Percentiles rank a stretch among this genome's conserved stretches.
Conservation (phyloP, 2,888 invertebrate species). For the Empis livida region DNA sequence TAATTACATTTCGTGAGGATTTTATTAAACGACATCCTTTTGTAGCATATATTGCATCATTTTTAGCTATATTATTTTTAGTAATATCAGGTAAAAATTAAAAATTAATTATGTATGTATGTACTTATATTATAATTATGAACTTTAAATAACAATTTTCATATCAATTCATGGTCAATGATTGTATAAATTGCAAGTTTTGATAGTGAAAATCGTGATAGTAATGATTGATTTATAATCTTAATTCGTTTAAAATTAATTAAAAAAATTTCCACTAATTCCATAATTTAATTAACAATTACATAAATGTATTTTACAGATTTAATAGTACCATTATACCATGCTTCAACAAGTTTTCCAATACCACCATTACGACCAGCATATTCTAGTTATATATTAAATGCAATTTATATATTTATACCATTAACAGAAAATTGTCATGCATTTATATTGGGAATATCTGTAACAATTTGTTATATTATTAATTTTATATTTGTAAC, state of each 20-base stretch:
- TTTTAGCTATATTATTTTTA: slow-evolving; percentile 38
- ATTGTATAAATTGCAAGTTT: too few relatives aligned
- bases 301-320: slow-evolving; percentile 37
- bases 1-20: slow-evolving; percentile 29
- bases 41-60: slow-evolving; percentile 34
- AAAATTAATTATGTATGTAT: neutral
- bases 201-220: too few relatives aligned
- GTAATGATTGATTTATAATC: too few relatives aligned
- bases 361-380: slow-evolving; percentile 45
- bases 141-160: too few relatives aligned
- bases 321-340: slow-evolving; percentile 51
- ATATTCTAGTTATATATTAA: slow-evolving; percentile 56
- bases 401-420: slow-evolving; percentile 73
- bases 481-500: slow-evolving; percentile 43
- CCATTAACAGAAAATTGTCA: slow-evolving; percentile 62
- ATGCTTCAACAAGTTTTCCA: slow-evolving; percentile 40
- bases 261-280: too few relatives aligned
- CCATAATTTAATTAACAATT: too few relatives aligned
- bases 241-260: too few relatives aligned
- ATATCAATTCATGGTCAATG: too few relatives aligned
- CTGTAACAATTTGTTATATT: slow-evolving; percentile 55
- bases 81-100: slow-evolving; percentile 41
- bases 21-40: slow-evolving; percentile 30
- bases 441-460: slow-evolving; percentile 53
- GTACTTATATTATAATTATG: too few relatives aligned